Conservation (phyloP, 1,140 invertebrate species). For the Trinorchestia longiramus region DNA sequence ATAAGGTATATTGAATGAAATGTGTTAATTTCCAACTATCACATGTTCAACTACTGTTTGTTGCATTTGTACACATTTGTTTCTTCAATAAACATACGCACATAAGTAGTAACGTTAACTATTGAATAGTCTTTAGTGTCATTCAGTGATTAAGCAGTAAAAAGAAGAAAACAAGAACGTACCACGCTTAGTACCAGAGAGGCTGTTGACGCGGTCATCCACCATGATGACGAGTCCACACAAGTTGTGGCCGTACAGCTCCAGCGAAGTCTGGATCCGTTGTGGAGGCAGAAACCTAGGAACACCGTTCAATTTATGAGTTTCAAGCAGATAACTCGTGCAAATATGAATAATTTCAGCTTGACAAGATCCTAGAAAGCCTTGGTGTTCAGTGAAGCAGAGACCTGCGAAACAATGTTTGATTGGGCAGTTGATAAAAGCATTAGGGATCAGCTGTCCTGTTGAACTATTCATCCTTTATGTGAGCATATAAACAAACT, state of each 20-base stretch:
- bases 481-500: too few species aligned
- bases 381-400: background rate
- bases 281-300: constrained; percentile 73
- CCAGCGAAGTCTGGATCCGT: constrained; percentile 91
- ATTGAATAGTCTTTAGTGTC: too few species aligned
- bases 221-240: constrained; percentile 82
- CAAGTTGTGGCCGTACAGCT: constrained; percentile 91
- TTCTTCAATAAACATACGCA: too few species aligned
- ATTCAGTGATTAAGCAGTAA: background rate
- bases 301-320: background rate
- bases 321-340: too few species aligned
- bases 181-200: constrained; percentile 82
- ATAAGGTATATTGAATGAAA: too few species aligned
- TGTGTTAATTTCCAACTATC: too few species aligned
- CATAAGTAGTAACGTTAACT: too few species aligned
- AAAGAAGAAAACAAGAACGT: constrained; percentile 53
- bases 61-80: too few species aligned
- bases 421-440: background rate
- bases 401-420: background rate
- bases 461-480: too few species aligned
- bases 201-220: constrained; percentile 81
- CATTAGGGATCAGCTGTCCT: background rate
- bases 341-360: too few species aligned
- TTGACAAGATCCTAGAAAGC: background rate
- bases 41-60: too few species aligned